Conservation (phyloP, 1,140 invertebrate genomes). For the Calephelis nemesis region DNA sequence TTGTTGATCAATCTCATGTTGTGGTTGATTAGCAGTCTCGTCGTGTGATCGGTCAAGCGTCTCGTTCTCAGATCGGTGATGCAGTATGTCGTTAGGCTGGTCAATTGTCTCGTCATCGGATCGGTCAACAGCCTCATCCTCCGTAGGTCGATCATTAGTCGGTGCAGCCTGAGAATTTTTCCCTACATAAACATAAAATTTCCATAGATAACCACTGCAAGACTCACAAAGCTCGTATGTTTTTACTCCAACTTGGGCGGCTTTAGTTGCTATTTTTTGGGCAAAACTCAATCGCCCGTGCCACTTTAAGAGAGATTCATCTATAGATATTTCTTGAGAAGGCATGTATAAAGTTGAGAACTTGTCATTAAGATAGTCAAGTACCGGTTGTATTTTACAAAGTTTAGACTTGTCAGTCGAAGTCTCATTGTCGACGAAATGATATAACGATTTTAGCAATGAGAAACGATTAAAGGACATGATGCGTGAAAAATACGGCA, state of each 20-base stretch:
- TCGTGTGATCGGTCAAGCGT: neutral
- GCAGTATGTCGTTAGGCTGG: neutral
- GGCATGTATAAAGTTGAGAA: slow-evolving; percentile 32
- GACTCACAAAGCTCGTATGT: slow-evolving; percentile 33
- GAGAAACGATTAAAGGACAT: slow-evolving; percentile 18
- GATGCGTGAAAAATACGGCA: slow-evolving; percentile 26
- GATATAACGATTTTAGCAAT: neutral
- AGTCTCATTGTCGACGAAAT: slow-evolving; percentile 16
- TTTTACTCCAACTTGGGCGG: slow-evolving; percentile 33
- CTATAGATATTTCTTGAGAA: slow-evolving; percentile 28
- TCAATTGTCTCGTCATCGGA: no score
- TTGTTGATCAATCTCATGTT: neutral
- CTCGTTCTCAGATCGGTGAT: neutral
- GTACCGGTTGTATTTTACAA: slow-evolving; percentile 29
- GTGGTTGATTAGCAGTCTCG: neutral
- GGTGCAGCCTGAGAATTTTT: slow-evolving; percentile 10
- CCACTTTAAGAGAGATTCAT: slow-evolving; percentile 26
- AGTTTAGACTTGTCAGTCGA: slow-evolving; percentile 5
- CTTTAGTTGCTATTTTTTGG: slow-evolving; percentile 29
- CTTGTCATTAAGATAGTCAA: slow-evolving; percentile 35
- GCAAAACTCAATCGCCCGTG: slow-evolving; percentile 29
- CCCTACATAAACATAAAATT: slow-evolving; percentile 27
- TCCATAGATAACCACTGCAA: slow-evolving; percentile 29
- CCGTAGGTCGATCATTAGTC: neutral
- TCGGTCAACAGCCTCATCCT: no score